Evolutionary conservation across 2,113 vertebrate species (phyloP).

Genomic region (Catharus fuscescens): DNA sequence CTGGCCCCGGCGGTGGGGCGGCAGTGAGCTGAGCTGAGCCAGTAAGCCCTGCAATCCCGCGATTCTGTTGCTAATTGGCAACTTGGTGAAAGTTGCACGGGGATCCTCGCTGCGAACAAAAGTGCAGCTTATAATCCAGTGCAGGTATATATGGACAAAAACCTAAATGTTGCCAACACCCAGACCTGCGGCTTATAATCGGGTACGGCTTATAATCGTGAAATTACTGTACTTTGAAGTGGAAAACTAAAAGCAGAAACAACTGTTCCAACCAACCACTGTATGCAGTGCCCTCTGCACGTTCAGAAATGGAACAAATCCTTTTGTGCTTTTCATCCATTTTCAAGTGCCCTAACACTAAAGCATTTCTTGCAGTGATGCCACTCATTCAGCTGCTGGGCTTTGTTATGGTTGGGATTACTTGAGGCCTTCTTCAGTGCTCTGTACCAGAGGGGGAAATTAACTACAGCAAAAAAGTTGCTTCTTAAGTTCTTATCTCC

Average conservation of each 20-base stretch:
- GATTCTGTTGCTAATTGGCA: too few relatives aligned
- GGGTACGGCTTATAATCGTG: too few relatives aligned
- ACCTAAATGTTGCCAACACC: too few relatives aligned
- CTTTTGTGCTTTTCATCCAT: neutral
- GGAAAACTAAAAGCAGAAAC: neutral
- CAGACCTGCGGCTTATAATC: too few relatives aligned
- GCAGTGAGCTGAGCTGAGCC: too few relatives aligned
- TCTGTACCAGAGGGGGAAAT: neutral
- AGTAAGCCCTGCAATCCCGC: too few relatives aligned
- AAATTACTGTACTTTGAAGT: neutral
- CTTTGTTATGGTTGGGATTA: neutral
- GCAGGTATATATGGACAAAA: too few relatives aligned
- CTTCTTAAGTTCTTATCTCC: neutral
- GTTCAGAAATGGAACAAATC: neutral
- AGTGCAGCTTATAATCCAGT: too few relatives aligned
- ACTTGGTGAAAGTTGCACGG: too few relatives aligned
- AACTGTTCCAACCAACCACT: neutral
- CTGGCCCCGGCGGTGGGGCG: too few relatives aligned
- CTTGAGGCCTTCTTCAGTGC: neutral
- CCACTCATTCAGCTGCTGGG: neutral
- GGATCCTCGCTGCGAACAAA: too few relatives aligned
- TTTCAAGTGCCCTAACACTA: neutral
- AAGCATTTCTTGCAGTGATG: neutral
- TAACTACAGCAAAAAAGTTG: neutral
- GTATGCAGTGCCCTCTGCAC: neutral